Percentiles rank a stretch among this genome's conserved stretches.
These are phyloP conservation scores for Etheostoma cragini DNA, from an alignment of 2,113 vertebrate genomes.

Conservation along the genomic window DNA sequence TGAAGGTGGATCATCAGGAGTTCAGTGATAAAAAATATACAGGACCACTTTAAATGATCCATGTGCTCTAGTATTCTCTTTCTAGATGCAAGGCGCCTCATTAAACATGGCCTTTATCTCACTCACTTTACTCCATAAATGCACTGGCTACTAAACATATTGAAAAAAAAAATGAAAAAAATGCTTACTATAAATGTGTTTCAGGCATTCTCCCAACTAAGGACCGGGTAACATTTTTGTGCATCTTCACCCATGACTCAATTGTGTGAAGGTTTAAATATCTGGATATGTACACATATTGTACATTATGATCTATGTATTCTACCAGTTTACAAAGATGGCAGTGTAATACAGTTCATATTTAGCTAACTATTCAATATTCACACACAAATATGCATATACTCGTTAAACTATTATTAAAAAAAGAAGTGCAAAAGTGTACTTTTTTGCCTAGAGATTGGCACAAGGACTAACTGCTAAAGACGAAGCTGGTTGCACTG, in stretches of 20 bases:
- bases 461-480: too few species aligned
- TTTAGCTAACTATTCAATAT: background rate
- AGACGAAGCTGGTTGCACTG: background rate
- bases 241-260: too few species aligned
- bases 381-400: background rate
- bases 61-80: background rate
- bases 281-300: background rate
- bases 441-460: background rate
- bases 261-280: background rate
- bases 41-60: background rate
- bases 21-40: background rate
- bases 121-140: background rate
- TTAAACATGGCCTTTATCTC: background rate
- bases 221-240: too few species aligned
- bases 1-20: background rate
- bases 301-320: background rate
- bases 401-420: background rate
- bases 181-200: too few species aligned
- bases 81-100: background rate
- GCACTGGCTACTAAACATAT: background rate
- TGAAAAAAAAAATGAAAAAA: background rate
- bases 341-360: too few species aligned
- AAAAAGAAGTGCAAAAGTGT: background rate
- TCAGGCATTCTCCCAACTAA: too few species aligned
- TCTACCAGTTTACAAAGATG: background rate